These are phyloP conservation scores for Loris lydekkerianus DNA, from an alignment of 2,797 vertebrate genomes.

Conservation along the genomic window DNA sequence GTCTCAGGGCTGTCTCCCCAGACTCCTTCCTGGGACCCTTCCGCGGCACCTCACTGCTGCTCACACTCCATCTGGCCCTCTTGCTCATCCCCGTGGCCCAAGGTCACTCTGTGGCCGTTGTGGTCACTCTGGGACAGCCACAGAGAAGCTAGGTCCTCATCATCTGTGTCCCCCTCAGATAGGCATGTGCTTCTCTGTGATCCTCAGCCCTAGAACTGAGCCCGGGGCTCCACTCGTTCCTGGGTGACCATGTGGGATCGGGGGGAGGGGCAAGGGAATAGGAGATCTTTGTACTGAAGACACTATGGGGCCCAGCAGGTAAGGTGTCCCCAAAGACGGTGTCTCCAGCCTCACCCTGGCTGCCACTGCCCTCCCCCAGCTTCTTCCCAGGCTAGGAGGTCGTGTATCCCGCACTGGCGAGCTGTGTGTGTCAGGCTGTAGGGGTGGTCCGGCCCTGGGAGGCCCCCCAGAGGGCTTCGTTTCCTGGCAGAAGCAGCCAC, in stretches of 20 bases:
- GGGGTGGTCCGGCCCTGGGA: neutral
- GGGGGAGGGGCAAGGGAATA: neutral
- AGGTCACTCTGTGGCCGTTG: neutral
- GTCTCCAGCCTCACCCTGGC: neutral
- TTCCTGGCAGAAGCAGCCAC: neutral
- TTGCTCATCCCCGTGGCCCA: fast-evolving
- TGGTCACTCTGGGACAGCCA: neutral
- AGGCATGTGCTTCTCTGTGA: neutral
- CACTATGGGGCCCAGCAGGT: too few relatives aligned
- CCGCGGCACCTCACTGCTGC: neutral
- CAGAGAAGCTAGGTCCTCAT: neutral
- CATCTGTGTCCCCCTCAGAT: neutral
- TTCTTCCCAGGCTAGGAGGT: neutral
- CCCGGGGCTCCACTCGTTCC: neutral
- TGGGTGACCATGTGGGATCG: fast-evolving
- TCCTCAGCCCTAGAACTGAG: neutral
- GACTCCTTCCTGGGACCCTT: neutral
- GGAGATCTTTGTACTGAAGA: neutral
- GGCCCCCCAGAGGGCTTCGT: neutral
- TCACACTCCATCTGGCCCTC: fast-evolving
- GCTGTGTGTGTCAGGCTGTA: fast-evolving
- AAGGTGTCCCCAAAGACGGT: neutral
- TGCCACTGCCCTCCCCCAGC: neutral
- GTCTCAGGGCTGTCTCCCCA: neutral
- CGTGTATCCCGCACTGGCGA: fast-evolving